These are phyloP conservation scores for Clupea harengus DNA, from an alignment of 2,113 vertebrate genomes.

Conservation along the genomic window DNA sequence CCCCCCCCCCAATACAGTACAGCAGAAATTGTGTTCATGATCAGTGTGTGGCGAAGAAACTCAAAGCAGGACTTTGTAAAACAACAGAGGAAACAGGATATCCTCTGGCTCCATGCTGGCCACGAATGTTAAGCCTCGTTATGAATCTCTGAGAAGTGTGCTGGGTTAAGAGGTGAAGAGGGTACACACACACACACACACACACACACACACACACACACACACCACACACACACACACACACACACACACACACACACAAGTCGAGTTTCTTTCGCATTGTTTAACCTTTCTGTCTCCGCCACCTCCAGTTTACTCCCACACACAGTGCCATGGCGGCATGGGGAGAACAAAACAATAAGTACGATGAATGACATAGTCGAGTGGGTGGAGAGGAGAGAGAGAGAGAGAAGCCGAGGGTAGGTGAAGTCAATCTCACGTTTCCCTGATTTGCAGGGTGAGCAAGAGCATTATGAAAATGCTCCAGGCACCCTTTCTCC, in stretches of 20 bases:
- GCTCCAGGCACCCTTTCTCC: slow-evolving; percentile 15
- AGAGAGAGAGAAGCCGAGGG: not conserved
- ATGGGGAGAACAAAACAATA: not conserved
- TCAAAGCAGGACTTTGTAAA: not conserved
- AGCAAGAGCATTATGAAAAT: slow-evolving; percentile 28
- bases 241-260: not conserved
- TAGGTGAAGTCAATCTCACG: slow-evolving; percentile 1
- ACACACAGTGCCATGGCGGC: not conserved
- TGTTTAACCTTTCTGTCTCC: not conserved
- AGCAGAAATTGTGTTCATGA: not conserved
- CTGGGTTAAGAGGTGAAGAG: not conserved
- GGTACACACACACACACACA: too few species aligned
- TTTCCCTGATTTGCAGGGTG: slow-evolving; percentile 15
- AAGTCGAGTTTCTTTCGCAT: not conserved
- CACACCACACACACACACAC: too few species aligned
- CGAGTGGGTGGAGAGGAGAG: not conserved
- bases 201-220: too few species aligned
- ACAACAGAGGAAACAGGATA: not conserved
- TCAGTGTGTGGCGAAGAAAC: not conserved
- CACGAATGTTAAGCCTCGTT: not conserved
- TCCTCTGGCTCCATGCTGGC: not conserved
- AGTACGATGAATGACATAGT: not conserved
- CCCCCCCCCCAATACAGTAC: too few species aligned
- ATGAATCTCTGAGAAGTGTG: not conserved
- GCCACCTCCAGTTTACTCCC: not conserved